These are phyloP conservation scores for Drosophila mimetica DNA, from an alignment of 2,888 invertebrate genomes.

Conservation along the genomic window DNA sequence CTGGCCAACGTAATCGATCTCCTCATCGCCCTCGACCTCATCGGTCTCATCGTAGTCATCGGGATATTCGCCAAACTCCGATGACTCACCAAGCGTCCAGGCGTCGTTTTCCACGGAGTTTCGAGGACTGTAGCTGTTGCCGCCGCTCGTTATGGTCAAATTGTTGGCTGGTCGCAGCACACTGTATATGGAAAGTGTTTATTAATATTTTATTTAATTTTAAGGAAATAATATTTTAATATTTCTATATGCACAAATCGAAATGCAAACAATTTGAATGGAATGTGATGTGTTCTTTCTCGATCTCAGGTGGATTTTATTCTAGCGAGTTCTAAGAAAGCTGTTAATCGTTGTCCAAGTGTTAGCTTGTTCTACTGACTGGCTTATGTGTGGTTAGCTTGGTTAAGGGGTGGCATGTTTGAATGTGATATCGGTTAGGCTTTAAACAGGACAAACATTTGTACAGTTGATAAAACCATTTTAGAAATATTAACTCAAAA, in stretches of 20 bases:
- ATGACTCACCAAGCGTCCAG: constrained; percentile 77
- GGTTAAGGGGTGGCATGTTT: constrained; percentile 36
- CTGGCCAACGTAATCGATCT: constrained; percentile 44
- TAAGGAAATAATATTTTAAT: background rate
- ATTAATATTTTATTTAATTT: constrained; percentile 7
- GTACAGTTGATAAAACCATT: constrained; percentile 58
- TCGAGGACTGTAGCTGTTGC: constrained; percentile 68
- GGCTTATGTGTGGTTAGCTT: constrained; percentile 25
- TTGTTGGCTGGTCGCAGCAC: constrained; percentile 70
- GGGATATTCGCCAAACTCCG: constrained; percentile 68
- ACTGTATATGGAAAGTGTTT: constrained; percentile 28
- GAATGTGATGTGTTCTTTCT: constrained; percentile 22
- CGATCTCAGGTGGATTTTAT: constrained; percentile 42
- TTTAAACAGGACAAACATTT: constrained; percentile 71
- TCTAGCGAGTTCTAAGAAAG: constrained; percentile 67
- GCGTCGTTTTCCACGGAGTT: constrained; percentile 76
- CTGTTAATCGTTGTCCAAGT: constrained; percentile 51
- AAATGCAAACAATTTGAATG: constrained; percentile 43
- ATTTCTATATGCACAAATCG: constrained; percentile 24
- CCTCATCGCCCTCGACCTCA: constrained; percentile 27
- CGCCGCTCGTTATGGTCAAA: constrained; percentile 69
- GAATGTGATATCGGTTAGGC: constrained; percentile 38
- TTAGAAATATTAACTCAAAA: constrained; percentile 23
- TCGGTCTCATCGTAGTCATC: constrained; percentile 66
- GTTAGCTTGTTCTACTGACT: constrained; percentile 37